Conservation (phyloP, 2,113 vertebrate genomes). For the Charadrius vociferus region DNA sequence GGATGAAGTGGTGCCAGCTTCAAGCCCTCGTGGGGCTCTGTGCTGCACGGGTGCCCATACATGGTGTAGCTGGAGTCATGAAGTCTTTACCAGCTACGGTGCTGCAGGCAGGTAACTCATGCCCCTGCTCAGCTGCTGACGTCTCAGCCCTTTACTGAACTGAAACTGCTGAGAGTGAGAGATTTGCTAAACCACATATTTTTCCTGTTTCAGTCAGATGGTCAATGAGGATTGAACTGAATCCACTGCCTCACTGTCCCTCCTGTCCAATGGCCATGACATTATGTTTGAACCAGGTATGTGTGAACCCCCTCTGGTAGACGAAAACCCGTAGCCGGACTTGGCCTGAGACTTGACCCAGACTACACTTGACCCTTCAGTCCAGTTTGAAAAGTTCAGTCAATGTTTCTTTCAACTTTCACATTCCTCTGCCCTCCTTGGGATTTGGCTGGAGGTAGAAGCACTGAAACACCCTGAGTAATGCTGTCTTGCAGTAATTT, state of each 20-base stretch:
- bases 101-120: background rate
- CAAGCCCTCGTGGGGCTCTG: rapidly evolving
- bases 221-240: background rate
- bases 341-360: background rate
- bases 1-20: background rate
- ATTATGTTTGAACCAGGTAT: background rate
- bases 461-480: background rate
- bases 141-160: background rate
- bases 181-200: background rate
- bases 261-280: background rate
- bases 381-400: background rate
- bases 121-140: background rate
- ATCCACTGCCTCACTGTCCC: background rate
- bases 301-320: background rate
- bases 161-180: background rate
- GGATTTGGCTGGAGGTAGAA: background rate
- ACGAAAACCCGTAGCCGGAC: background rate
- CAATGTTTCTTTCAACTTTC: background rate
- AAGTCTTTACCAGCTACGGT: rapidly evolving
- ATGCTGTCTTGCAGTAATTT: constrained; percentile 19
- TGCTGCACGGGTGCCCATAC: background rate
- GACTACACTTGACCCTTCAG: background rate
- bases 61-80: background rate
- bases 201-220: background rate
- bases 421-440: background rate